phyloP scores from a whole-genome alignment of 2,797 vertebrate genomes.

The Typhlichthys eigenmanni region DNA sequence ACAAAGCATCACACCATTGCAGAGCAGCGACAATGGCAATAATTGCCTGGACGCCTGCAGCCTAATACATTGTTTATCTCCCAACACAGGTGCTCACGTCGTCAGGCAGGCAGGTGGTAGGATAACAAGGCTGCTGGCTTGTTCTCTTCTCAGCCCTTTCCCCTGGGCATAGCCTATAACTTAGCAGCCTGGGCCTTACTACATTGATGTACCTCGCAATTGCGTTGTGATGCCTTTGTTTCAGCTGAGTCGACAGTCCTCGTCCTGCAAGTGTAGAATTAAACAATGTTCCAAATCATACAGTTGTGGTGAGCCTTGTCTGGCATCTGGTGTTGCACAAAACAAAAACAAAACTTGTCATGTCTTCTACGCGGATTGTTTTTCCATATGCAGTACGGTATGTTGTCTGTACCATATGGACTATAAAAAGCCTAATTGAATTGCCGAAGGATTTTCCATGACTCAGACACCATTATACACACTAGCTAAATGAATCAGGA shows the following conservation, averaged over 20 bases:
- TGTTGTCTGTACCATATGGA: constrained; percentile 47
- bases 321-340: constrained; percentile 22
- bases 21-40: too few relatives aligned
- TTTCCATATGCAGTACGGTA: constrained; percentile 2
- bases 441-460: constrained; percentile 64
- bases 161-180: constrained; percentile 7
- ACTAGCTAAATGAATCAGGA: constrained; percentile 52
- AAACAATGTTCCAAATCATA: constrained; percentile 22
- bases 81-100: too few relatives aligned
- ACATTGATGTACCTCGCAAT: constrained; percentile 48
- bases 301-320: background rate
- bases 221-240: constrained; percentile 32
- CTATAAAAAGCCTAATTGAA: constrained; percentile 56
- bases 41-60: too few relatives aligned
- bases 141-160: too few relatives aligned
- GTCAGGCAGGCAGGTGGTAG: too few relatives aligned
- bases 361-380: constrained; percentile 16
- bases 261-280: constrained; percentile 58
- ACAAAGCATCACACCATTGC: too few relatives aligned
- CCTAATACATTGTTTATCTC: too few relatives aligned
- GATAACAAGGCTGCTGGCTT: too few relatives aligned
- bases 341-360: too few relatives aligned
- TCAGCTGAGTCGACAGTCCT: constrained; percentile 56
- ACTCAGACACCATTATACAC: constrained; percentile 44
- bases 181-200: constrained; percentile 19